Evolutionary conservation across 2,888 invertebrate species (phyloP).

Genomic region (Subacronicta megacephala): DNA sequence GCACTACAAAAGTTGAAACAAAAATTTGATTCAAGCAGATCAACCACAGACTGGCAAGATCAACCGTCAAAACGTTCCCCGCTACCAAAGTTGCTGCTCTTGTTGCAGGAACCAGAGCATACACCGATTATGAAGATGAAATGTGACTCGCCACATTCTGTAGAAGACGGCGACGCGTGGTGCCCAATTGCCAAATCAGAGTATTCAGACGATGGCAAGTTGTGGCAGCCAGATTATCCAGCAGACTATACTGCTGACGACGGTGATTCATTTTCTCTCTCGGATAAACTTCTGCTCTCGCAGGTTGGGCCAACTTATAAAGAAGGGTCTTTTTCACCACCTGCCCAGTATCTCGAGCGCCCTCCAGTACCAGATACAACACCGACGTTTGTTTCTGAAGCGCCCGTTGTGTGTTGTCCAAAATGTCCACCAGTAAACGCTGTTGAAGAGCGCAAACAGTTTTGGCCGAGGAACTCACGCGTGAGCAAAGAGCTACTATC

Average conservation of each 20-base stretch:
- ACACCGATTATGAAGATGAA: background rate
- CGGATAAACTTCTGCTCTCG: no score
- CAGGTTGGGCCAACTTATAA: background rate
- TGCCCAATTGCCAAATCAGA: background rate
- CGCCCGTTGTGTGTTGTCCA: background rate
- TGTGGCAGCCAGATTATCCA: constrained; percentile 19
- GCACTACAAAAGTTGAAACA: background rate
- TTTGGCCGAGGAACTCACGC: background rate
- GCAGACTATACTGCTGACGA: constrained; percentile 19
- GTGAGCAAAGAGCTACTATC: background rate
- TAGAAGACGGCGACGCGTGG: constrained; percentile 9
- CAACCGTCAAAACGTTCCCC: background rate
- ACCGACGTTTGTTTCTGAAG: no score
- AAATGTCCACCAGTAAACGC: background rate
- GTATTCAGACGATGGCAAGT: constrained; percentile 2
- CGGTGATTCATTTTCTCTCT: constrained; percentile 1
- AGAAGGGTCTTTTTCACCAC: background rate
- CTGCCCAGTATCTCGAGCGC: background rate
- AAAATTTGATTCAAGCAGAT: constrained; percentile 3
- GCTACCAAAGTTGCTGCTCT: constrained; percentile 14
- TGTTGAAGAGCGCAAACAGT: background rate
- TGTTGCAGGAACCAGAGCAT: constrained; percentile 18
- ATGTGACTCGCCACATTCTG: constrained; percentile 8
- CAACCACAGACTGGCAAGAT: constrained; percentile 7
- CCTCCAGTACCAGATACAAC: background rate